phyloP scores from a whole-genome alignment of 2,888 invertebrate species.

The Lepetodrilus schrolli region DNA sequence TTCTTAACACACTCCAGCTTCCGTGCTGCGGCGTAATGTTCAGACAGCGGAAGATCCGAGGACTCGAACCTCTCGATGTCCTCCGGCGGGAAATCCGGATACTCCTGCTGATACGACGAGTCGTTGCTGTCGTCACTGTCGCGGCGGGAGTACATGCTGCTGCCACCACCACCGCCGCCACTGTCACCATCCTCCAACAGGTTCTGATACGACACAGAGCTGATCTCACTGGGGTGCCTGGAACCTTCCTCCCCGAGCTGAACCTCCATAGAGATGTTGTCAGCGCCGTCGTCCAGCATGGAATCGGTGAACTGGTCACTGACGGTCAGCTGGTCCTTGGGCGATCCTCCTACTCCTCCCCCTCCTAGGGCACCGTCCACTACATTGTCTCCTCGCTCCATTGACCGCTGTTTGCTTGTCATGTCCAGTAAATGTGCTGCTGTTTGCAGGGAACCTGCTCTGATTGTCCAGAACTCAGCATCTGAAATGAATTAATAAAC shows the following conservation, averaged over 20 bases:
- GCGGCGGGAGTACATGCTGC: conserved; percentile 54
- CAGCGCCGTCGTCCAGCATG: conserved; percentile 56
- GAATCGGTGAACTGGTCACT: conserved; percentile 40
- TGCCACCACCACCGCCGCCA: conserved; percentile 42
- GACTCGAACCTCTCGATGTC: conserved; percentile 51
- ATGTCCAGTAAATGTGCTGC: no score
- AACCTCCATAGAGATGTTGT: conserved; percentile 74
- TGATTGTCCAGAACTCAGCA: no score
- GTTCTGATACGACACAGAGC: conserved; percentile 71
- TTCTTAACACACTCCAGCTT: neutral
- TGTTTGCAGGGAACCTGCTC: no score
- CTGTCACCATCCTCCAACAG: conserved; percentile 66
- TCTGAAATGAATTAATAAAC: no score
- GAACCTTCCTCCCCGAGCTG: conserved; percentile 72
- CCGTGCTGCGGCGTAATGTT: conserved; percentile 33
- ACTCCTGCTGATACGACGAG: conserved; percentile 59
- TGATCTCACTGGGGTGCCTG: conserved; percentile 72
- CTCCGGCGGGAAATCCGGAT: conserved; percentile 56
- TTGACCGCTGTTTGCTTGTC: no score
- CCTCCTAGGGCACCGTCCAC: conserved; percentile 55
- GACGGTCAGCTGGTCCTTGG: conserved; percentile 36
- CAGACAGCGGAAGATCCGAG: conserved; percentile 45
- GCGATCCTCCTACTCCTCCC: conserved; percentile 38
- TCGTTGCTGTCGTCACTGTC: conserved; percentile 70
- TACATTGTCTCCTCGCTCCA: conserved; percentile 35